Evolutionary conservation across 2,888 invertebrate genomes (phyloP), one percentile per base, ranked within the genome.

Genomic region (Agrenia bidenticulata): DNA sequence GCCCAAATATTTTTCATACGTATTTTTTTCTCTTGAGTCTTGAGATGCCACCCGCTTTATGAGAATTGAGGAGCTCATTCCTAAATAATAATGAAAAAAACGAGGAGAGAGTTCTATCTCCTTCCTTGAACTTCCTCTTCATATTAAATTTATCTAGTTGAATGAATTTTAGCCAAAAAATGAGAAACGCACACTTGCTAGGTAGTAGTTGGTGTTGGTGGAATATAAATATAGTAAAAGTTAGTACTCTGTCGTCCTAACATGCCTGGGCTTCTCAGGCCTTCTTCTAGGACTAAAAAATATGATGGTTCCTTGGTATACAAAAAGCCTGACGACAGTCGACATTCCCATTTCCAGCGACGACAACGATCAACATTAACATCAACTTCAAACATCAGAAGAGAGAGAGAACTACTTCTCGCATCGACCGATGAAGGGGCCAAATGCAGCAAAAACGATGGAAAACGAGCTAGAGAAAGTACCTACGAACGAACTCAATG

Each of bases 141-240:
- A 24, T 24, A 51, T 51, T 51, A 51, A 51, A 51, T 51, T 51
- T 23, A 51, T 51, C 23, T 51, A 24, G 51, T 23, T 51, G 51
- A 24, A 23, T 51, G 51, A 51, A 51, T 51, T 24, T 45, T 17
- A 5, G 19, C n/a, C 45, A 5, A 45, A 45, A 17, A 45, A 45
- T 45, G 19, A 45, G 45, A 45, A 17, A 45, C 5, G 4, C 32
- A n/a, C n/a, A n/a, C n/a, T n/a, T n/a, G n/a, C n/a, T n/a, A n/a
- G n/a, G n/a, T n/a, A n/a, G n/a, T n/a, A n/a, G n/a, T n/a, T n/a
- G n/a, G n/a, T n/a, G n/a, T n/a, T n/a, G n/a, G n/a, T n/a, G n/a
- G n/a, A n/a, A n/a, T n/a, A n/a, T n/a, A n/a, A n/a, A n/a, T n/a
- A n/a, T n/a, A n/a, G n/a, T n/a, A n/a, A n/a, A n/a, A n/a, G n/a